Percentiles rank a stretch among this genome's conserved stretches.
These are phyloP conservation scores for Gambusia yucatana DNA, from an alignment of 2,797 vertebrate species.

Conservation along the genomic window DNA sequence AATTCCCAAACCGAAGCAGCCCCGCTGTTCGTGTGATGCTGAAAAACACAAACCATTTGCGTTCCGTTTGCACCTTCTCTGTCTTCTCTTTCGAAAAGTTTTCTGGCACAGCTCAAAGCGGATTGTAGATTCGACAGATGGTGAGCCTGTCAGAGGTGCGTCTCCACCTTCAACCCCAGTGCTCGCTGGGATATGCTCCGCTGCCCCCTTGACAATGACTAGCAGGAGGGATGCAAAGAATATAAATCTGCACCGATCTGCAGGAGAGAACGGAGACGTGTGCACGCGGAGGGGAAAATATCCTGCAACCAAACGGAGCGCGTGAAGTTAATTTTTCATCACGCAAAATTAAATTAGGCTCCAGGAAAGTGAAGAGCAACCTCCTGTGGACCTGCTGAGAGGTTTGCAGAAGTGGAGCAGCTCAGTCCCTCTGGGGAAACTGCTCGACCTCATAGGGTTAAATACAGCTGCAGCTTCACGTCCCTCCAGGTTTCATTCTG, in stretches of 20 bases:
- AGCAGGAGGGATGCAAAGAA: slow-evolving; percentile 46
- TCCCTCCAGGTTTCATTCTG: slow-evolving; percentile 46
- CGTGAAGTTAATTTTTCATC: not conserved
- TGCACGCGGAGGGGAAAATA: slow-evolving; percentile 7
- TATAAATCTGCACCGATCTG: slow-evolving; percentile 40
- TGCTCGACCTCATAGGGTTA: slow-evolving; percentile 60
- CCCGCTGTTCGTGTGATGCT: not conserved
- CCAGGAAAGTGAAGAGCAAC: slow-evolving; percentile 12
- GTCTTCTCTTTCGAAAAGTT: slow-evolving; percentile 13
- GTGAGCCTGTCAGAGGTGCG: slow-evolving; percentile 54
- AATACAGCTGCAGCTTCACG: slow-evolving; percentile 47
- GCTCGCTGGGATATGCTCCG: slow-evolving; percentile 66
- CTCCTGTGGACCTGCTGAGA: slow-evolving; percentile 22
- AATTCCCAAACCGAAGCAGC: not conserved
- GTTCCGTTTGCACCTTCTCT: not conserved
- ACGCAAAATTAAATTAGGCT: not conserved
- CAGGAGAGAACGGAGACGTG: slow-evolving; percentile 10
- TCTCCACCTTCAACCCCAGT: slow-evolving; percentile 39
- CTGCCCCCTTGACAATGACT: slow-evolving; percentile 52
- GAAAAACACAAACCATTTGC: not conserved
- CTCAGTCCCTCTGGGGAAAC: slow-evolving; percentile 36
- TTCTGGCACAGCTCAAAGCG: slow-evolving; percentile 23
- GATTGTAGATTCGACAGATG: slow-evolving; percentile 41
- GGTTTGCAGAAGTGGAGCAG: slow-evolving; percentile 27
- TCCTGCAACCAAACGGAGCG: slow-evolving; percentile 13